Base-by-base conservation (phyloP, 1,140 invertebrate species). In the Paracyclopina nana region DNA sequence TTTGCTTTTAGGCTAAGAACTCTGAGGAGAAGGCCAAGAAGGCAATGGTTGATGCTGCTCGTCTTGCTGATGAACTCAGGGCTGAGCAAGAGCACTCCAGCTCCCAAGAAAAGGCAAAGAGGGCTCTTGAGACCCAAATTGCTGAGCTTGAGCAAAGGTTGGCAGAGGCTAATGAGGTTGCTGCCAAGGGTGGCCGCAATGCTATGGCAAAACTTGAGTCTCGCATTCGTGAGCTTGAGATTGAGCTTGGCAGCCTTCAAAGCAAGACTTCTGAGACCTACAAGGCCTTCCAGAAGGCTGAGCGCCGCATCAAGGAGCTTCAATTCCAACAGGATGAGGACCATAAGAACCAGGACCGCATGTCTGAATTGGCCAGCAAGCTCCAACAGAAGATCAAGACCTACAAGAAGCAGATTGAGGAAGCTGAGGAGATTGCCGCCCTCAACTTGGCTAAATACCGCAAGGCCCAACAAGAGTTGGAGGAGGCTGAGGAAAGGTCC, bases 11-110 rank as follows among this genome's bases (percentile, higher is more conserved):
- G n/a, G 62, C 69, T 43, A 64, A 69, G 54, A 60, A 62, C 40
- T 64, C 64, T 1, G 65, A 70, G 55, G 70, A 71, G 59, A 64
- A 69, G 54, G 61, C 62, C 45, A 70, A 71, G 60, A 66, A 72
- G 62, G 63, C 72, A n/a, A 65, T 69, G 60, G 68, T 72, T 72
- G 56, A 64, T 67, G 88, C 90, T 57, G 84, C 90, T 57, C 76
- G 91, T 64, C 74, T 98, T 57, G 91, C 91, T 56, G 94, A 98
- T 66, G 92, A 98, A 67, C 79, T 98, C 57, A 77, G 91, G 63
- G 87, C 90, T 57, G 94, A 99, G 74, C 94, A 98, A 68, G 92
- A 97, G 63, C 92, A 98, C 68, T 85, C 88, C 58, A 79, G 87
- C 65, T 88, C 86, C 58, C 85, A 94, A 68, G 91, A 97, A 73